phyloP scores from a whole-genome alignment of 2,113 vertebrate species.

The Hipposideros armiger region DNA sequence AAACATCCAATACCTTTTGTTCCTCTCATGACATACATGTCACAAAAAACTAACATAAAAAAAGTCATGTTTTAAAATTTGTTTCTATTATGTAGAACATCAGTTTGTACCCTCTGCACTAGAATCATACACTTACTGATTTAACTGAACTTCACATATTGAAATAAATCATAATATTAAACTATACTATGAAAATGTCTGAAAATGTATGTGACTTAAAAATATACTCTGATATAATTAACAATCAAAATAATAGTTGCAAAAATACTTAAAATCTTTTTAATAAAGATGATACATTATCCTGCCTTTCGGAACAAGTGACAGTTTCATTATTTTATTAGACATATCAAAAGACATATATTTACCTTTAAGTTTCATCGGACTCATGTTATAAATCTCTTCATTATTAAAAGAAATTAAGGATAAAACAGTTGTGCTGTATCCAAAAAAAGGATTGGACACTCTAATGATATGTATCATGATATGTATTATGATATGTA shows the following conservation, averaged over 20 bases:
- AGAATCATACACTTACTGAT: background rate
- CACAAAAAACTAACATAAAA: constrained; percentile 6
- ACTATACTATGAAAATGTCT: background rate
- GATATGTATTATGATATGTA: background rate
- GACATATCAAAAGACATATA: background rate
- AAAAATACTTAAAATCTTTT: constrained; percentile 20
- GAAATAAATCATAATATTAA: constrained; percentile 11
- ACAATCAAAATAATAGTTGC: background rate
- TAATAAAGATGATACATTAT: background rate
- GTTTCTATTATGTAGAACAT: background rate
- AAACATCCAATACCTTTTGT: background rate
- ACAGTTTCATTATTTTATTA: background rate
- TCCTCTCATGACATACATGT: background rate
- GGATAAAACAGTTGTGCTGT: constrained; percentile 8
- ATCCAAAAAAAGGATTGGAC: constrained; percentile 1
- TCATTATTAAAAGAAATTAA: constrained; percentile 17
- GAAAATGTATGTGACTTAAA: background rate
- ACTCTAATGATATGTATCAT: background rate
- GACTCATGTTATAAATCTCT: background rate
- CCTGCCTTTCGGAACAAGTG: background rate
- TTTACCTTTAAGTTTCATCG: background rate
- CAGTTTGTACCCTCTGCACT: background rate
- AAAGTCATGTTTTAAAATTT: background rate
- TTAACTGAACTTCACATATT: background rate
- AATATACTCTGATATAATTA: background rate